Evolutionary conservation across 2,113 vertebrate species (phyloP), one percentile per base, ranked within the genome.

Genomic region (Tor tambroides): DNA sequence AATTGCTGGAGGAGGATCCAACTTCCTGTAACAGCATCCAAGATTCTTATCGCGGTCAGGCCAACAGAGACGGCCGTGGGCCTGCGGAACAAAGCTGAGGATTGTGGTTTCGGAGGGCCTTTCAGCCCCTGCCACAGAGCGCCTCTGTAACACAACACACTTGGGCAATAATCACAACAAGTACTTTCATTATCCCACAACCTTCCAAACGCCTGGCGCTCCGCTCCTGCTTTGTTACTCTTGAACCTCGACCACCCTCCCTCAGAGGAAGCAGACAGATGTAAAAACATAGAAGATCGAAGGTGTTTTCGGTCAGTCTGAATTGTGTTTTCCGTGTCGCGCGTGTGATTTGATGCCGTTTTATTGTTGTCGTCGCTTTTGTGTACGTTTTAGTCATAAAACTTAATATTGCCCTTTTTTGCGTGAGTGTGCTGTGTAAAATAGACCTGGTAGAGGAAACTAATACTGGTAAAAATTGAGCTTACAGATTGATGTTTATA

Each of bases 11-110:
- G 74, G 80, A 92, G 87, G 91, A 84, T 92, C 92, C 84, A 91
- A 90, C 95, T 96, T 96, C 96, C 96, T 95, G 94, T 95, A 96
- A 97, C 94, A 88, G 91, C 92, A 95, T 94, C 91, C 93, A 26
- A 59, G 3, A 81, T 3, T 35, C 85, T 89, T 88, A 92, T 92
- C 87, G 86, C 7, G 21, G 56, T 59, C 56, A 59, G 21, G 54
- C 21, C 54, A 59, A 23, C 19, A 9, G 54, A 59, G 54, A 56
- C 19, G 92, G 56, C 61, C 21, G 28, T 21, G 86, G n/a, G 71
- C 17, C 38, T 56, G 46, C 1, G n/a, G 82, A 94, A 95, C 94
- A 95, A 95, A 93, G 93, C 87, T 80, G 74, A 86, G 91, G 92
- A 94, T 95, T 95, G 94, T 95, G 85, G 77, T 87, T 61, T 82